Evolutionary conservation across 2,888 invertebrate genomes (phyloP).

Genomic region (Abrostola tripartita): DNA sequence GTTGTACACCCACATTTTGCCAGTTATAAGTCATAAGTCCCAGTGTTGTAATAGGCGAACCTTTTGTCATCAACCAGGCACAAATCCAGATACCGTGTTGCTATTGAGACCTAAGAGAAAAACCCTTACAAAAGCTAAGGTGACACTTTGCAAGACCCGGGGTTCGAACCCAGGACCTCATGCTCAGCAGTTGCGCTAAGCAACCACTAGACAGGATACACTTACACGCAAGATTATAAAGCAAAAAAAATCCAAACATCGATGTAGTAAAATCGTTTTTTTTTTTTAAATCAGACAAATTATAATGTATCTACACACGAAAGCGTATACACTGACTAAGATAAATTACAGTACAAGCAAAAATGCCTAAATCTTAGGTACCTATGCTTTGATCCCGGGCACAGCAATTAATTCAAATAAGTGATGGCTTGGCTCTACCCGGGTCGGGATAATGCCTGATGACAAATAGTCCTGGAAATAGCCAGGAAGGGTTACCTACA

Average conservation of each 20-base stretch:
- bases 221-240: not conserved
- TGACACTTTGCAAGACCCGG: no score
- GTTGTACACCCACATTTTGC: no score
- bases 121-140: no score
- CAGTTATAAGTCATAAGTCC: no score
- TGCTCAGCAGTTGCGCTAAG: no score
- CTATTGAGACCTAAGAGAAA: no score
- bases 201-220: no score
- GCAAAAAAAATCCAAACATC: not conserved
- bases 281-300: conserved; percentile 13
- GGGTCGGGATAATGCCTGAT: conserved; percentile 64
- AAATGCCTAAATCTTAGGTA: conserved; percentile 52
- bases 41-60: no score
- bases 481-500: conserved; percentile 53
- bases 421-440: conserved; percentile 53
- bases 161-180: no score
- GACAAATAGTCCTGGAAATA: conserved; percentile 69
- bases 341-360: conserved; percentile 47
- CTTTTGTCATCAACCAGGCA: no score
- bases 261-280: not conserved
- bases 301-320: conserved; percentile 5
- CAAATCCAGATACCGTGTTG: no score
- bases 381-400: conserved; percentile 48
- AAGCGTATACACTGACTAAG: conserved; percentile 29
- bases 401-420: conserved; percentile 63